These are phyloP conservation scores for Catocala fraxini DNA, from an alignment of 2,888 invertebrate species.

Conservation along the genomic window DNA sequence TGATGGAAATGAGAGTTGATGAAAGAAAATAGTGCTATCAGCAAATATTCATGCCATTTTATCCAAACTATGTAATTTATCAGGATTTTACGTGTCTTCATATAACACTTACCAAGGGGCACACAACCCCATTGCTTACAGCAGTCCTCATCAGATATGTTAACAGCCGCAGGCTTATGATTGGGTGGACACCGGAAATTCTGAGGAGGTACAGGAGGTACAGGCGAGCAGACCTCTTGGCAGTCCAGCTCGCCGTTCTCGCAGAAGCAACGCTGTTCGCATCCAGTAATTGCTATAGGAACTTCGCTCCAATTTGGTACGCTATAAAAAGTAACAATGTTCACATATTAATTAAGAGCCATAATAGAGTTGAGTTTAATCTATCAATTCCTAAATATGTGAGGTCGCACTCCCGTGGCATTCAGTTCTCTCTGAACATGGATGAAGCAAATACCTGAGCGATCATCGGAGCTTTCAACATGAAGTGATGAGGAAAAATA, in stretches of 20 bases:
- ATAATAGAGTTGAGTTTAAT: no score
- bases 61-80: no score
- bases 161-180: slow-evolving; percentile 89
- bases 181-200: slow-evolving; percentile 91
- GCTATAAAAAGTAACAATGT: slow-evolving; percentile 54
- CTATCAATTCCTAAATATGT: no score
- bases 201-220: slow-evolving; percentile 92
- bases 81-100: not conserved
- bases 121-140: slow-evolving; percentile 93
- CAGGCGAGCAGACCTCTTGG: slow-evolving; percentile 92
- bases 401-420: no score
- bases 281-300: slow-evolving; percentile 93
- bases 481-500: no score
- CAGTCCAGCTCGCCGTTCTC: slow-evolving; percentile 96
- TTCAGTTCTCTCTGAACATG: no score
- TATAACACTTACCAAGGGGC: slow-evolving; percentile 68
- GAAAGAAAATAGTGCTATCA: no score
- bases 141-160: slow-evolving; percentile 92
- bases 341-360: no score
- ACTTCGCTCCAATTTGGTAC: slow-evolving; percentile 94
- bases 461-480: no score
- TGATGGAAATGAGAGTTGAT: no score
- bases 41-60: no score
- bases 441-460: no score
- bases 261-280: slow-evolving; percentile 95